These are phyloP conservation scores for Potamarius usumacintae DNA, from an alignment of 2,113 vertebrate genomes.

Conservation along the genomic window DNA sequence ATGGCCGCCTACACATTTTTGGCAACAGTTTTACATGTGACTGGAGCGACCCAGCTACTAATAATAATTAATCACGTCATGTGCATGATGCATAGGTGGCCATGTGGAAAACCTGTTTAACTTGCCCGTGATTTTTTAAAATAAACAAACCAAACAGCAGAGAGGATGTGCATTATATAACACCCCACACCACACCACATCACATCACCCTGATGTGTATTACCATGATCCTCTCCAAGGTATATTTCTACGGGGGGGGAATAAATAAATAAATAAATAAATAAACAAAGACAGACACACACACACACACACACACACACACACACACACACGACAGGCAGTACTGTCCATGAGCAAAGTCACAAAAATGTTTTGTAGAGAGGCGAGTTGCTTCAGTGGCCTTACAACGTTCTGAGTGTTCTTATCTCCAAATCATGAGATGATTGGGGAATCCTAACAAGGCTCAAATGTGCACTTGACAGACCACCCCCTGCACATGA, in stretches of 20 bases:
- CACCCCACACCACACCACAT: conserved; percentile 39
- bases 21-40: background rate
- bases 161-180: conserved; percentile 22
- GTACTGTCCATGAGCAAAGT: background rate
- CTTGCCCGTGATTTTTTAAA: background rate
- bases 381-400: background rate
- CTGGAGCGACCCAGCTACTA: background rate
- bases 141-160: conserved; percentile 42
- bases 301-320: background rate
- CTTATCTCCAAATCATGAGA: background rate
- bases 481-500: conserved; percentile 26
- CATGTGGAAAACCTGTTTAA: conserved; percentile 25
- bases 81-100: conserved; percentile 60
- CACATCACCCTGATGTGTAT: conserved; percentile 43
- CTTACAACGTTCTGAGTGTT: background rate
- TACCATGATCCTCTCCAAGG: conserved; percentile 69
- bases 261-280: conserved; percentile 45
- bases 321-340: conserved; percentile 8
- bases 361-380: background rate
- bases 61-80: background rate
- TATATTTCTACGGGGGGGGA: conserved; percentile 61
- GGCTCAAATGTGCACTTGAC: conserved; percentile 7
- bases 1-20: conserved; percentile 68
- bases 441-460: background rate
- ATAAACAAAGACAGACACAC: conserved; percentile 37